These are phyloP conservation scores for Ctenochaetus hawaiiensis DNA, from an alignment of 2,797 vertebrate genomes.

Conservation along the genomic window DNA sequence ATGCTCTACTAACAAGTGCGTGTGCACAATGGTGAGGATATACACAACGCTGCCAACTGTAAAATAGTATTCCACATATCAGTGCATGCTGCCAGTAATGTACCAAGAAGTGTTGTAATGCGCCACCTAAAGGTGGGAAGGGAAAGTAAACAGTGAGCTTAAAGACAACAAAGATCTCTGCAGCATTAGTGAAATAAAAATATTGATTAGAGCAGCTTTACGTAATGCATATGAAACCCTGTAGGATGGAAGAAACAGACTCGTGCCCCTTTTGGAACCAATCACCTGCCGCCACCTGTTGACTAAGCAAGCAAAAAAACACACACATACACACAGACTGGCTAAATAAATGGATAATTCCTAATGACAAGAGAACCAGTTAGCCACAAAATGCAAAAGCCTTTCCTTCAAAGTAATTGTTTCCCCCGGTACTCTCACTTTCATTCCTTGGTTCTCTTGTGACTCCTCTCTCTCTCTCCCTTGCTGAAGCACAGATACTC, in stretches of 20 bases:
- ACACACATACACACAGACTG: slow-evolving; percentile 2
- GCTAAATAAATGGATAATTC: slow-evolving; percentile 37
- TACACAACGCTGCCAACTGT: neutral
- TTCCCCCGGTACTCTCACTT: slow-evolving; percentile 35
- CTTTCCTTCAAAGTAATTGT: slow-evolving; percentile 52
- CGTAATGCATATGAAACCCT: neutral
- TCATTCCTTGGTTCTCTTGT: slow-evolving; percentile 8
- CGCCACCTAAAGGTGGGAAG: neutral
- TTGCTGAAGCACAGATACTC: slow-evolving; percentile 35
- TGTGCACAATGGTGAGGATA: neutral
- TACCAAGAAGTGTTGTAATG: neutral
- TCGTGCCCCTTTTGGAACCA: neutral
- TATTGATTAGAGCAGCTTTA: neutral
- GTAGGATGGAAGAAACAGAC: neutral
- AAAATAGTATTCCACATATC: neutral
- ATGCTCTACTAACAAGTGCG: neutral
- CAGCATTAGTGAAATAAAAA: neutral
- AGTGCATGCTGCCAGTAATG: too few relatives aligned
- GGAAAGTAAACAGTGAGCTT: neutral
- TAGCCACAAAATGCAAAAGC: slow-evolving; percentile 21
- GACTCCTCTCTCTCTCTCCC: slow-evolving; percentile 1
- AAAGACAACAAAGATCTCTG: neutral
- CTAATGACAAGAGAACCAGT: slow-evolving; percentile 39
- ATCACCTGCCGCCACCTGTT: slow-evolving; percentile 16
- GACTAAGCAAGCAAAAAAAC: neutral